phyloP scores from a whole-genome alignment of 1,140 invertebrate species.

The Asobara japonica region DNA sequence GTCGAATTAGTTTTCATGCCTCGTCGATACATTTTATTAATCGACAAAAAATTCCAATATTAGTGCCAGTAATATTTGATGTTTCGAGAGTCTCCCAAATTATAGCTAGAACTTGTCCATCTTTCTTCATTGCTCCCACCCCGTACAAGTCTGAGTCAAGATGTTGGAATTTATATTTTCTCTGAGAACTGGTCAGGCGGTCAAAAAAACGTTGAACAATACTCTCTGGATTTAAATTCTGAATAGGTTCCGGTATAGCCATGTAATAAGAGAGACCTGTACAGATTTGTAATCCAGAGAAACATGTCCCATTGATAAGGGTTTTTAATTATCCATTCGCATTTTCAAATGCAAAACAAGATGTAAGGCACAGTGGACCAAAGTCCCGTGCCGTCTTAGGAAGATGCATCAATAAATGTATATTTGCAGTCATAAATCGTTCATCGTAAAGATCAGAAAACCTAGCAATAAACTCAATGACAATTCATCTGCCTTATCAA shows the following conservation, averaged over 20 bases:
- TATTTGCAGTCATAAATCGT: not conserved
- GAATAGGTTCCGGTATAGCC: not conserved
- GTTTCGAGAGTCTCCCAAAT: not conserved
- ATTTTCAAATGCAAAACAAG: not conserved
- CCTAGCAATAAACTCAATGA: not conserved
- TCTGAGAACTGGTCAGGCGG: not conserved
- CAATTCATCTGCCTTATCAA: not conserved
- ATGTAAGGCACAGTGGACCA: not conserved
- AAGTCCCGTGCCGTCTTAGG: not conserved
- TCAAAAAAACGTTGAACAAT: not conserved
- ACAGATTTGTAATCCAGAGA: not conserved
- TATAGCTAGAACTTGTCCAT: not conserved
- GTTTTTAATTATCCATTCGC: not conserved
- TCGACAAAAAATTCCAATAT: not conserved
- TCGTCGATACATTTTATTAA: not conserved
- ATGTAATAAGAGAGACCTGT: not conserved
- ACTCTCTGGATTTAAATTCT: not conserved
- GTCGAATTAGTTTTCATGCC: not conserved
- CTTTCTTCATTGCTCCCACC: no score
- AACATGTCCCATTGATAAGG: not conserved
- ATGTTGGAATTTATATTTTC: not conserved
- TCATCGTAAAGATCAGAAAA: constrained; percentile 20
- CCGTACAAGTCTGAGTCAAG: not conserved
- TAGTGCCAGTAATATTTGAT: not conserved
- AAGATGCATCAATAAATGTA: constrained; percentile 19